Base-by-base conservation (phyloP, 2,888 invertebrate species). In the Allacma fusca region DNA sequence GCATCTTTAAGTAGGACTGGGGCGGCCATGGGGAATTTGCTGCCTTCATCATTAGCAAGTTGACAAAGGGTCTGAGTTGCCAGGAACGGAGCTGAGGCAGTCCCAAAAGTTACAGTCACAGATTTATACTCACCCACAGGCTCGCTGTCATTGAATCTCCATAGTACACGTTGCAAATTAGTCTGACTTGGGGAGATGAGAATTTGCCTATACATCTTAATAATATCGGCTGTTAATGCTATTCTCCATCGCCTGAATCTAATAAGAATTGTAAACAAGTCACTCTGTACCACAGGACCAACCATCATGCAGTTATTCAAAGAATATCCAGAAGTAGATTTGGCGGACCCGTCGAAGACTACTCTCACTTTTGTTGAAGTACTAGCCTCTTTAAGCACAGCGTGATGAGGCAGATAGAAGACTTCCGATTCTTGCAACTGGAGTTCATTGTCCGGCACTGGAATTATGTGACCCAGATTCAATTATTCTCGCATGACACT, bases 81-180 rank as follows among this genome's bases (percentile, higher is more conserved):
- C 23, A 85, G 69, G 80, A 79, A 86, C 16, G 85, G 83, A 1
- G 85, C 84, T 1, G 84, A 73, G 4, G 85, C 81, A 1, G 84
- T 84, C 0, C 86, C 85, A 59, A 86, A 86, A 0, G 85, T 86
- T 1, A 86, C 82, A 0, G 85, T 85, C 12, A 69, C 44, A 5
- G 85, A 79, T 9, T 76, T 65, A 26, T 82, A 81, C 0, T 79
- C 78, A 28, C 77, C 50, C 4, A 84, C 64, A n/a, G n/a, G n/a
- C 21, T 84, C 77, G 4, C 67, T 40, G 23, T 80, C 77, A 59
- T 80, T 24, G 2, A 80, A 69, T 50, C 85, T 74, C 87, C 86
- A 87, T 2, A 87, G 69, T 2, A 88, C 86, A 19, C 84, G 72
- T 72, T 86, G 86, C 13, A 85, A 83, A 21, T 83, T 29, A 19